A percentile compares a stretch with the other conserved stretches of the same genome.
These are phyloP conservation scores for Ashinkailepas kermadecensis DNA, from an alignment of 2,888 invertebrate species.

Conservation along the genomic window DNA sequence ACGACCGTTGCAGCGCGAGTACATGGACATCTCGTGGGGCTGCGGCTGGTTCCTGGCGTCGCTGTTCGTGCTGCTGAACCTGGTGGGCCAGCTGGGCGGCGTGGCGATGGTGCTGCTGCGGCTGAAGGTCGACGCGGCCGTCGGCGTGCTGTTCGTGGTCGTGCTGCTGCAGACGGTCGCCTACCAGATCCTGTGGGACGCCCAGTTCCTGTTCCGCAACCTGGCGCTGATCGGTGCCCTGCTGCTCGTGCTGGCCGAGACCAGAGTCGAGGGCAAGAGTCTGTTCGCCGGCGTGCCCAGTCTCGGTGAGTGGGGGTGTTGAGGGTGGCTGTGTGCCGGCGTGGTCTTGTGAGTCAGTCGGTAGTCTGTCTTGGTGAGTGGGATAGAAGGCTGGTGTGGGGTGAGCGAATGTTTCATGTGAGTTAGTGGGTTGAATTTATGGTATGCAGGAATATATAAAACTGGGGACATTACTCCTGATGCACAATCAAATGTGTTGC, in stretches of 20 bases:
- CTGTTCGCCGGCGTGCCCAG: constrained; percentile 93
- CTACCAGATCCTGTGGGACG: constrained; percentile 96
- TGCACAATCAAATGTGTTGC: no score
- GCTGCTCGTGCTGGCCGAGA: constrained; percentile 90
- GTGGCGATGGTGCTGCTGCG: constrained; percentile 92
- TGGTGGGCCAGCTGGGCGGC: constrained; percentile 91
- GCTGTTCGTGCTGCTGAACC: constrained; percentile 88
- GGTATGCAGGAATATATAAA: no score
- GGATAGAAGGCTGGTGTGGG: no score
- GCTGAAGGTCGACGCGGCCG: constrained; percentile 82
- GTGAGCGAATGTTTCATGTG: no score
- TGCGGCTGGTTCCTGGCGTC: constrained; percentile 91
- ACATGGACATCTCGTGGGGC: constrained; percentile 95
- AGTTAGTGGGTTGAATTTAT: no score
- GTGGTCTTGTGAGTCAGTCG: neutral
- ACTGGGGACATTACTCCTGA: no score
- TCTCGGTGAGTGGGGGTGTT: constrained; percentile 49
- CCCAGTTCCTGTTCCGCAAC: constrained; percentile 93
- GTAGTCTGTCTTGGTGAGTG: no score
- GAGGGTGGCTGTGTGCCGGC: neutral
- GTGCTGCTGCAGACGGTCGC: constrained; percentile 93
- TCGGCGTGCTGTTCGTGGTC: constrained; percentile 87
- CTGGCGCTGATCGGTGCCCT: constrained; percentile 96
- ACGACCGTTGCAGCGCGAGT: constrained; percentile 55
- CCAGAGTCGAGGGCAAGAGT: constrained; percentile 83